Conservation (phyloP, 2,113 vertebrate genomes). For the Ciconia maguari region DNA sequence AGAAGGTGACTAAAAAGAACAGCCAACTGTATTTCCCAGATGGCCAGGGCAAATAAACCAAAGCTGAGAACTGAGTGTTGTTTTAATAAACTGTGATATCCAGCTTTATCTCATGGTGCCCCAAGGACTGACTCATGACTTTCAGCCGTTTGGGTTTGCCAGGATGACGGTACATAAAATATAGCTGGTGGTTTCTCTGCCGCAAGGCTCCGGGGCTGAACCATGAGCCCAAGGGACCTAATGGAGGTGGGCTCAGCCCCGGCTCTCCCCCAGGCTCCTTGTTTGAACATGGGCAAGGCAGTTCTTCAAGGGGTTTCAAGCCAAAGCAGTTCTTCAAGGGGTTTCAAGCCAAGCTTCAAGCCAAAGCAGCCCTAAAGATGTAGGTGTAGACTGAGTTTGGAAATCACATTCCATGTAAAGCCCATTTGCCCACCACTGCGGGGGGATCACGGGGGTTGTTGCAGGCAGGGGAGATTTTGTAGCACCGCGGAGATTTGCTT, state of each 20-base stretch:
- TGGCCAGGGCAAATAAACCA: neutral
- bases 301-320: neutral
- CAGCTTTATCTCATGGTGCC: neutral
- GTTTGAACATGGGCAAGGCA: neutral
- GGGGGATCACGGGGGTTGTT: neutral
- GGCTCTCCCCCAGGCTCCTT: neutral
- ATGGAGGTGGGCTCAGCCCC: rapidly evolving
- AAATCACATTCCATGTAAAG: neutral
- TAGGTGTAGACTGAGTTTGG: too few relatives aligned
- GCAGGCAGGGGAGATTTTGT: neutral
- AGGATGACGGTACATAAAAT: neutral
- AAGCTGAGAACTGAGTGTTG: neutral
- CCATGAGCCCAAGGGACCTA: neutral
- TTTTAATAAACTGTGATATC: neutral
- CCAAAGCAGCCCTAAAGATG: neutral
- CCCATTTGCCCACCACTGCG: neutral
- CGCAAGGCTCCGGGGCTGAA: rapidly evolving
- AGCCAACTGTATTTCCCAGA: neutral
- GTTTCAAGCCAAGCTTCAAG: neutral
- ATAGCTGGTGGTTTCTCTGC: neutral
- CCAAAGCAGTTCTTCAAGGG: neutral
- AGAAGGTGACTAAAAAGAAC: neutral
- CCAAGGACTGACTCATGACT: neutral
- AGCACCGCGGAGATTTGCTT: neutral
- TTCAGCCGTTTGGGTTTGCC: neutral